Evolutionary conservation across 92 coral and sea anemone species (phyloP), one percentile per base, ranked within the genome.

Genomic region (Parazoanthus swiftii): DNA sequence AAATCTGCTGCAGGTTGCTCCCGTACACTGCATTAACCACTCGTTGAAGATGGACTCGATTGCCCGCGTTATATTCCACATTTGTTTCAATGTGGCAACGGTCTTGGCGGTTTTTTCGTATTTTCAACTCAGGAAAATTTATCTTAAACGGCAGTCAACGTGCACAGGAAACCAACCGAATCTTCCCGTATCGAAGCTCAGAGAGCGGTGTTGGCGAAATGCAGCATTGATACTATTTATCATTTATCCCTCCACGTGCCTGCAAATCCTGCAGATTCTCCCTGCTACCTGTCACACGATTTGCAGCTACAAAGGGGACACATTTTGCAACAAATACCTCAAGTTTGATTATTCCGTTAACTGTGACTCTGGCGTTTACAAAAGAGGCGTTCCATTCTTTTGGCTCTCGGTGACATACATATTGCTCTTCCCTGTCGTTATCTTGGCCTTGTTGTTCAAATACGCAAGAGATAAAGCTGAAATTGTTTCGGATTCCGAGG

Each of bases 201-300:
- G 88, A 25, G 85, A 88, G 68, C 81, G 77, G 58, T 84, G 88
- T 63, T 89, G 88, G 85, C 90, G 94, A n/a, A n/a, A 75, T 25
- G 82, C 88, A 23, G 48, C 71, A 67, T 85, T 92, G 46, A 43
- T 92, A 56, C 72, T 92, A 1, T 92, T 92, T 33, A 65, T 92
- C 50, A 86, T 89, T 44, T 89, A 86, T 74, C 94, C 94, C 26
- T 89, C 92, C 76, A 92, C 92, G n/a, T 89, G 92, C 86, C 74
- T 86, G 29, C 80, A 89, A 26, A 71, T 92, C 70, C 76, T 92
- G 11, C 89, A 87, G 51, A 70, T 92, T 46, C 72, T 92, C n/a
- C 86, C 92, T 23, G 79, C 83, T 13, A 85, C 89, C 8, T 92
- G 94, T 73, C 94, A 92, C 46, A 86, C 26, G 67, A 86, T 92